Conservation (phyloP, 1,140 invertebrate genomes). For the Coelopa frigida region DNA sequence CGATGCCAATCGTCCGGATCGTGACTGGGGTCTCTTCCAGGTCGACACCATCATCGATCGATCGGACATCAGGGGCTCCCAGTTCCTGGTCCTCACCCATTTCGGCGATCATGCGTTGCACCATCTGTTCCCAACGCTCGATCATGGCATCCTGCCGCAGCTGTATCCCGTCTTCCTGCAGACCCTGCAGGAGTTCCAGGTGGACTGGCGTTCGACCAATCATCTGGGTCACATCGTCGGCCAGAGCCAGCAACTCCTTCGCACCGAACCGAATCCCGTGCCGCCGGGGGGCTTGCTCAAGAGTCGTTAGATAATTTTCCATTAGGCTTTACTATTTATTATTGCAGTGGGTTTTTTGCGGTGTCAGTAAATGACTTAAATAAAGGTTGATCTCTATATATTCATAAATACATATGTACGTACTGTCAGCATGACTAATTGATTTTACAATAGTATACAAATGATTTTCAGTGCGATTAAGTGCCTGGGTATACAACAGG, state of each 20-base stretch:
- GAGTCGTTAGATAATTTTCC: too few species aligned
- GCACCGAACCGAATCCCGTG: conserved; percentile 36
- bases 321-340: too few species aligned
- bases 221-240: conserved; percentile 58
- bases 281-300: conserved; percentile 41
- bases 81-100: conserved; percentile 58
- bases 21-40: conserved; percentile 74
- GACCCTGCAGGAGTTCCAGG: conserved; percentile 60
- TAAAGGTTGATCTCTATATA: too few species aligned
- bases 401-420: too few species aligned
- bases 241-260: conserved; percentile 57
- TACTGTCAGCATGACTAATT: too few species aligned
- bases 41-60: conserved; percentile 67
- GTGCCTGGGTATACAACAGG: too few species aligned
- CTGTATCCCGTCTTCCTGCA: conserved; percentile 58
- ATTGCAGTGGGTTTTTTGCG: too few species aligned
- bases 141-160: conserved; percentile 60
- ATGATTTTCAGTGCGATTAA: too few species aligned
- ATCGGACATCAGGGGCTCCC: conserved; percentile 56
- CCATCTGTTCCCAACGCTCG: conserved; percentile 73
- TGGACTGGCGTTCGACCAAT: conserved; percentile 49
- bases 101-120: conserved; percentile 74
- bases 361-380: too few species aligned
- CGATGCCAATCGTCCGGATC: conserved; percentile 51
- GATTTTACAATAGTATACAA: too few species aligned